Percentiles rank a stretch among this genome's conserved stretches.
phyloP scores from a whole-genome alignment of 2,797 vertebrate species.

The Gymnopithys bicolor region DNA sequence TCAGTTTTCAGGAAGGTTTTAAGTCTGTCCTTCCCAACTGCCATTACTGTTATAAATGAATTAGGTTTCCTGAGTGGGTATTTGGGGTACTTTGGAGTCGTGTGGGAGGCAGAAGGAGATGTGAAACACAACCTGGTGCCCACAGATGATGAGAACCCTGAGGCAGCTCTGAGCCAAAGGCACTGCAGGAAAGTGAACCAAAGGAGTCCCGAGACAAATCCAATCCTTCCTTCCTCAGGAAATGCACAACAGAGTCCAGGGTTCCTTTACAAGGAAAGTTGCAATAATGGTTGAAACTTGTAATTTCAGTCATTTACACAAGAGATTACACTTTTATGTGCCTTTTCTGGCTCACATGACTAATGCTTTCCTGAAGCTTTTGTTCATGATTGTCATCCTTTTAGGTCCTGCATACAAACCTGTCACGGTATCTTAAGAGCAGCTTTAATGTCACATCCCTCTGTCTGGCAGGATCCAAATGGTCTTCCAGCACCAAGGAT shows the following conservation, averaged over 20 bases:
- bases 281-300: not conserved
- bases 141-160: accelerated
- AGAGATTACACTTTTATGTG: not conserved
- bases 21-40: not conserved
- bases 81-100: not conserved
- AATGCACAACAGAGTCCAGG: not conserved
- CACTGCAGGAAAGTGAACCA: not conserved
- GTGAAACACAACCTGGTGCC: not conserved
- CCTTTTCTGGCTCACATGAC: not conserved
- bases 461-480: not conserved
- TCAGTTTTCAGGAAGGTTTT: not conserved
- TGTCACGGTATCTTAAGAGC: not conserved
- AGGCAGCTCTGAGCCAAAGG: not conserved
- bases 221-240: not conserved
- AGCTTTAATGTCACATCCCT: not conserved
- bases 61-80: not conserved
- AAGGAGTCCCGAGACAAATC: not conserved
- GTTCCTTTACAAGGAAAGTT: not conserved
- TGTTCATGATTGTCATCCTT: not conserved
- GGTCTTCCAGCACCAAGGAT: not conserved
- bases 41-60: not conserved
- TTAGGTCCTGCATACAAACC: not conserved
- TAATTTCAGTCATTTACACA: not conserved
- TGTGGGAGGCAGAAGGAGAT: not conserved
- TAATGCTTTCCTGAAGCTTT: not conserved